Percentiles rank a stretch among this genome's conserved stretches.
phyloP scores from a whole-genome alignment of 2,888 invertebrate genomes.

The Andrena minutula region DNA sequence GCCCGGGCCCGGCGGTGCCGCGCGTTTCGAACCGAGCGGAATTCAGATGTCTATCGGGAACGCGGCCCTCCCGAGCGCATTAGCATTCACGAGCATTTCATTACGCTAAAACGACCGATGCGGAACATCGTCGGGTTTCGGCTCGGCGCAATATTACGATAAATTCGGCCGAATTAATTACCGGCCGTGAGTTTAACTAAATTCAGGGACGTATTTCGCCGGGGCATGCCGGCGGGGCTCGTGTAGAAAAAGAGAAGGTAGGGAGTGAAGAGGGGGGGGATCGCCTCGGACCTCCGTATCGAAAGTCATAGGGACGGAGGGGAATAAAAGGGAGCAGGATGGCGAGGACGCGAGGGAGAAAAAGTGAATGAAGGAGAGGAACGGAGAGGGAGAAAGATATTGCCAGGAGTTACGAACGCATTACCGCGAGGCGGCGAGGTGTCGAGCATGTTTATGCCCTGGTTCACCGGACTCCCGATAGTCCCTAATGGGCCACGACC shows the following conservation, averaged over 20 bases:
- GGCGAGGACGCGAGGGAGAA: constrained; percentile 30
- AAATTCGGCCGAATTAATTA: constrained; percentile 62
- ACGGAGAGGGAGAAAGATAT: constrained; percentile 68
- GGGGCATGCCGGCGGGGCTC: constrained; percentile 2
- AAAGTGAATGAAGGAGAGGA: constrained; percentile 52
- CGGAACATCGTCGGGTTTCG: constrained; percentile 49
- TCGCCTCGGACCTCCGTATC: constrained; percentile 43
- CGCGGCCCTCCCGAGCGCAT: constrained; percentile 24
- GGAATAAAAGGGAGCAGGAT: constrained; percentile 37
- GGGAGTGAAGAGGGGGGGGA: not conserved
- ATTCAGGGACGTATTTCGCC: constrained; percentile 49
- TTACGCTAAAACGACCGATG: constrained; percentile 47
- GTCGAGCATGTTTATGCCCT: constrained; percentile 81
- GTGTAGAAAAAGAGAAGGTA: constrained; percentile 20
- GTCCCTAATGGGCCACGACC: constrained; percentile 80
- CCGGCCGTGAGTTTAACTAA: constrained; percentile 54
- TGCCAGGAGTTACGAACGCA: constrained; percentile 80
- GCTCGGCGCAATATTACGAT: constrained; percentile 55
- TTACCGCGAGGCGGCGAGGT: constrained; percentile 79
- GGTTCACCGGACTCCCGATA: constrained; percentile 78
- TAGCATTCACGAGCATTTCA: constrained; percentile 54
- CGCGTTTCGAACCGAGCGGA: constrained; percentile 6
- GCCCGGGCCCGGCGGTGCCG: not conserved
- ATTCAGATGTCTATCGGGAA: constrained; percentile 46
- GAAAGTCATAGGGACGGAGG: constrained; percentile 36